Evolutionary conservation across 1,140 invertebrate genomes (phyloP).

Genomic region (Panulirus ornatus): DNA sequence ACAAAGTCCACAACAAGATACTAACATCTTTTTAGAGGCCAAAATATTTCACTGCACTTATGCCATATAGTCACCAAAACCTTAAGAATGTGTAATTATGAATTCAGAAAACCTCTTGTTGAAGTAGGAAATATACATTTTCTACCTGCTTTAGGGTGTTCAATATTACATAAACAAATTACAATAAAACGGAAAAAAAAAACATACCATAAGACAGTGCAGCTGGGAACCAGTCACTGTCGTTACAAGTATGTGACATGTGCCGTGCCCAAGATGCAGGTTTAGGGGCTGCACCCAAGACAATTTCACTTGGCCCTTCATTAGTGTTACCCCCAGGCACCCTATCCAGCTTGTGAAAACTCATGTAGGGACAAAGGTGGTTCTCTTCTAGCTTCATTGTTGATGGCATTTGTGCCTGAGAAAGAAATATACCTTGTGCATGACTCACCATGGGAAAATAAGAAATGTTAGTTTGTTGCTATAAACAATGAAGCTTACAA

Average conservation of each 20-base stretch:
- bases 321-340: conserved; percentile 66
- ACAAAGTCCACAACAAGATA: too few relatives aligned
- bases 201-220: conserved; percentile 72
- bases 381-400: conserved; percentile 76
- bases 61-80: too few relatives aligned
- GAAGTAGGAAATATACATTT: background rate
- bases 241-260: conserved; percentile 61
- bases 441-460: too few relatives aligned
- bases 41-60: too few relatives aligned
- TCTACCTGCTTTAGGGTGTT: background rate
- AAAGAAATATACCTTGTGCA: background rate
- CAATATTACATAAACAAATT: background rate
- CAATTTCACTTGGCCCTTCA: conserved; percentile 41
- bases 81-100: background rate
- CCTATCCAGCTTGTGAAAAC: conserved; percentile 77
- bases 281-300: conserved; percentile 66
- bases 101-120: background rate
- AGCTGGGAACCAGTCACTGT: conserved; percentile 74
- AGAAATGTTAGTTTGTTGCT: too few relatives aligned
- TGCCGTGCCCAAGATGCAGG: conserved; percentile 74
- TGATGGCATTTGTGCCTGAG: conserved; percentile 88
- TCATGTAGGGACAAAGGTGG: conserved; percentile 77
- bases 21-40: too few relatives aligned
- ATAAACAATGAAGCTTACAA: too few relatives aligned
- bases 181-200: background rate